A percentile compares a stretch with the other conserved stretches of the same genome.
Conservation (phyloP, 2,113 vertebrate species). For the Sigmodon hispidus region DNA sequence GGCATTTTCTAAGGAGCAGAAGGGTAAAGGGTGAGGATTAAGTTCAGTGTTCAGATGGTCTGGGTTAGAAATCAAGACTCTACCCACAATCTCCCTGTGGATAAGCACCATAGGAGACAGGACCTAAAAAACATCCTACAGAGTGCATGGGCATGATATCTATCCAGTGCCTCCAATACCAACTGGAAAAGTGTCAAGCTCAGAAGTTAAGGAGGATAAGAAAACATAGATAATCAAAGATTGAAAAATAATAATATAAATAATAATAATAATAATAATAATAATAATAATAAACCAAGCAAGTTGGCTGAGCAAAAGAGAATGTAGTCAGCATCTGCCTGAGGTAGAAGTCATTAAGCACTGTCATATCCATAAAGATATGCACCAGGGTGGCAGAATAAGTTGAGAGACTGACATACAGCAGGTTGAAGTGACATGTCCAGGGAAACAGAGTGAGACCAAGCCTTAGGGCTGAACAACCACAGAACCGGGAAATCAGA, state of each 20-base stretch:
- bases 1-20: background rate
- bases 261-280: too few relatives aligned
- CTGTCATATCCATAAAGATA: background rate
- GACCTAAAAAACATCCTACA: background rate
- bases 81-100: background rate
- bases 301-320: background rate
- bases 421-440: too few relatives aligned
- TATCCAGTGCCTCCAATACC: background rate
- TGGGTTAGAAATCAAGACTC: background rate
- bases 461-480: background rate
- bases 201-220: background rate
- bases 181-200: background rate
- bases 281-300: too few relatives aligned
- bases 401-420: background rate
- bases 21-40: background rate
- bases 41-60: background rate
- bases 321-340: fast-evolving
- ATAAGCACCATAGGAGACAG: background rate
- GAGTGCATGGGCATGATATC: background rate
- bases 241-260: background rate
- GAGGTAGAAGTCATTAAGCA: background rate
- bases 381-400: background rate
- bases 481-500: background rate
- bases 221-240: background rate
- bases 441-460: background rate